phyloP scores from a whole-genome alignment of 1,140 invertebrate genomes.

The Caenorhabditis remanei region DNA sequence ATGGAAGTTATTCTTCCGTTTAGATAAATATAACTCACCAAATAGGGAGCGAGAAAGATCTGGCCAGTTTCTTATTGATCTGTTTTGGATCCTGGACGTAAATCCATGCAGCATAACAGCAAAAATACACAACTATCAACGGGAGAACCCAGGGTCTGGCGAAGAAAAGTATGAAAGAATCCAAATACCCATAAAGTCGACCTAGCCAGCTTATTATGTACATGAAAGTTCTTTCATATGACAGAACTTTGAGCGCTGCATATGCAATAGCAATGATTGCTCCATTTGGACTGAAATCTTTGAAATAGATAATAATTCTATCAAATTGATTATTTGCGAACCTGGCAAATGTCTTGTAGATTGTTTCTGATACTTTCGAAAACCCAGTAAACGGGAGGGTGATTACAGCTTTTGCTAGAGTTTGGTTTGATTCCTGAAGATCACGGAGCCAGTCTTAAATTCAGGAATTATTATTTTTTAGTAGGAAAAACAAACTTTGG shows the following conservation, averaged over 20 bases:
- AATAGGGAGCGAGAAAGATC: slow-evolving; percentile 74
- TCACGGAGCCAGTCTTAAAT: slow-evolving; percentile 83
- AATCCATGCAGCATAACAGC: slow-evolving; percentile 74
- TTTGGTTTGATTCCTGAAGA: slow-evolving; percentile 79
- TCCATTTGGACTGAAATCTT: slow-evolving; percentile 69
- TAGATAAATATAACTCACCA: slow-evolving; percentile 43
- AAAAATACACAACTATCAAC: slow-evolving; percentile 71
- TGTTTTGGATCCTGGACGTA: slow-evolving; percentile 71
- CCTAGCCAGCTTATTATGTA: slow-evolving; percentile 68
- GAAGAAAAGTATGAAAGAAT: slow-evolving; percentile 70
- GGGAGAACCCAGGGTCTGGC: slow-evolving; percentile 72
- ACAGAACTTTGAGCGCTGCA: slow-evolving; percentile 72
- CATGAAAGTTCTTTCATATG: slow-evolving; percentile 72
- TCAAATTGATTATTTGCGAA: slow-evolving; percentile 1
- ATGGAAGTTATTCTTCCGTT: not conserved
- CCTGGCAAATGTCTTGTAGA: slow-evolving; percentile 80
- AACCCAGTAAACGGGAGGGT: slow-evolving; percentile 84
- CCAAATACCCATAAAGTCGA: slow-evolving; percentile 68
- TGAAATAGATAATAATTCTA: not conserved
- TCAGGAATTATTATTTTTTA: not conserved
- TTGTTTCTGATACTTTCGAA: slow-evolving; percentile 83
- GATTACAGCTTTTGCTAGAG: slow-evolving; percentile 83
- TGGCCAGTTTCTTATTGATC: slow-evolving; percentile 75
- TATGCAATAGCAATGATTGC: slow-evolving; percentile 68
- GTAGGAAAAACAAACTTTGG: slow-evolving; percentile 47